Evolutionary conservation across 2,797 vertebrate genomes (phyloP), one percentile per base, ranked within the genome.

Genomic region (Pangasius sanitwongsei): DNA sequence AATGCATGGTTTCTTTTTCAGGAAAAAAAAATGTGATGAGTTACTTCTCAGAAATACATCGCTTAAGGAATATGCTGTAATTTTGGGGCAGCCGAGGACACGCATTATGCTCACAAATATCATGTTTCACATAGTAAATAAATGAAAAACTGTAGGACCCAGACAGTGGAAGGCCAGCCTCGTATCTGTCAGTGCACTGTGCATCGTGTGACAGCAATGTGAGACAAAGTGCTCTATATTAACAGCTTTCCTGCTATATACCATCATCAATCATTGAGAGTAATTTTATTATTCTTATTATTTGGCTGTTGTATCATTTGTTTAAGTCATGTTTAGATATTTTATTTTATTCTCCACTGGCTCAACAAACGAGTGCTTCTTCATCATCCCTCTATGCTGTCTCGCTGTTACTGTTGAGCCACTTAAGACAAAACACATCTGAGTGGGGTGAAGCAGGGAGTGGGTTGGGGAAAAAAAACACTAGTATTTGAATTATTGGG

Each of bases 291-390:
- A 85, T 92, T 89, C 90, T 92, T 93, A 93, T 85, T 83, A 69
- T 87, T 90, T 90, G 72, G 75, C 81, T 50, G 57, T 75, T 69
- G 67, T 61, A 63, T 80, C 72, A 90, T 92, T 89, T 90, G 92
- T 94, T 94, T 91, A 93, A 94, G 92, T 89, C 90, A 90, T 92
- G 89, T 91, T 89, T 94, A 94, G 95, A 95, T 95, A 95, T 95
- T 96, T 96, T 94, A 96, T 96, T 96, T 96, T 94, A 96, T 96
- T 96, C 95, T 95, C 94, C 95, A 93, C 92, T 95, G 95, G 93
- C 91, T 95, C 93, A 93, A 93, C 95, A 94, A 96, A 94, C 95
- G 91, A 89, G 91, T 94, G 92, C 94, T 92, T 94, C 93, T 94
- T 94, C 92, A 95, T 94, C 81, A 87, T 88, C 94, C 93, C 94